A percentile compares a stretch with the other conserved stretches of the same genome.
Evolutionary conservation across 2,113 vertebrate genomes (phyloP).

Genomic region (Sialia sialis): DNA sequence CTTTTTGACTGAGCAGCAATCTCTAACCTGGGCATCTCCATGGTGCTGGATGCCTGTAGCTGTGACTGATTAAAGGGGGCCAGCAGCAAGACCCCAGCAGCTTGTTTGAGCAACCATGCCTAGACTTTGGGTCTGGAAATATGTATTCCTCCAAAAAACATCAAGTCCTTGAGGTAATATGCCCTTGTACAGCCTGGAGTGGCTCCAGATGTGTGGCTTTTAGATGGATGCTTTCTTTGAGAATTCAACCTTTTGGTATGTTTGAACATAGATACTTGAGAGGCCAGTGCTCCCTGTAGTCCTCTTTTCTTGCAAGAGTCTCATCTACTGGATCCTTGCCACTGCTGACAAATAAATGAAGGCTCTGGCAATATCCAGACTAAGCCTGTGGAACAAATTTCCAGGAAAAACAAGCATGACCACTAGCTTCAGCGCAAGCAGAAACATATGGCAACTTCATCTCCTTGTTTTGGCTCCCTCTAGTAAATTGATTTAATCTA

Average conservation of each 20-base stretch:
- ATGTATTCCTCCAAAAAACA: not conserved
- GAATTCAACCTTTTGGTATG: not conserved
- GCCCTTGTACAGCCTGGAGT: not conserved
- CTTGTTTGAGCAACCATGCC: not conserved
- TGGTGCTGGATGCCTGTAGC: not conserved
- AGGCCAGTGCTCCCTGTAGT: not conserved
- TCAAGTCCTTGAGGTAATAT: not conserved
- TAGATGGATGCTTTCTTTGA: fast-evolving
- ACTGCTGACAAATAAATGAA: conserved; percentile 30
- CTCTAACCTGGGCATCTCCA: not conserved
- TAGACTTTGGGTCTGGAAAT: not conserved
- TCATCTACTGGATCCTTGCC: not conserved
- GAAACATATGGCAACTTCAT: conserved; percentile 38
- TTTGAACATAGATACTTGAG: not conserved
- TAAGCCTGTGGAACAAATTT: conserved; percentile 32
- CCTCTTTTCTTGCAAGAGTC: not conserved
- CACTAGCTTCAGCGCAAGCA: conserved; percentile 12
- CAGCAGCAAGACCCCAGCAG: not conserved
- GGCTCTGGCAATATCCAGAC: not conserved
- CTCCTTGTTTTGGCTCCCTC: not conserved
- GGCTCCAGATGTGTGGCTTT: not conserved
- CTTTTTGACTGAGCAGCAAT: not conserved
- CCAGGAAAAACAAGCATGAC: conserved; percentile 33
- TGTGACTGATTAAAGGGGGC: not conserved
- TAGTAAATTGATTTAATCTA: conserved; percentile 13